Evolutionary conservation across 2,797 vertebrate species (phyloP).

Genomic region (Naso thynnoides): DNA sequence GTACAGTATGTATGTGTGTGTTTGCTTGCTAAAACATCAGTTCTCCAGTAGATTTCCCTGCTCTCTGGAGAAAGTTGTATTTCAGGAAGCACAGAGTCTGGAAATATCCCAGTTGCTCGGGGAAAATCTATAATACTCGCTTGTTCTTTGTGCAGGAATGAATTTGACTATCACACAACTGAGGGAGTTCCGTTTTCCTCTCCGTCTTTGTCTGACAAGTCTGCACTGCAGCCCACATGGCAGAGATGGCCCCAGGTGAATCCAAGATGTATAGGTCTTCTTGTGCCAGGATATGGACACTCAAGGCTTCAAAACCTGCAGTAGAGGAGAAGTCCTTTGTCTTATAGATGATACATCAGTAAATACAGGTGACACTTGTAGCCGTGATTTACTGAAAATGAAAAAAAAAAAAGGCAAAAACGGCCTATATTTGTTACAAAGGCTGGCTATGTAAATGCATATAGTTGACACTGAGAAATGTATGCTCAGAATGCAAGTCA

Average conservation of each 20-base stretch:
- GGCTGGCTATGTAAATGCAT: conserved; percentile 10
- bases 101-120: conserved; percentile 67
- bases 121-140: conserved; percentile 61
- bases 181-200: conserved; percentile 59
- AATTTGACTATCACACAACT: conserved; percentile 55
- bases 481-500: conserved; percentile 1
- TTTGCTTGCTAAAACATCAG: conserved; percentile 43
- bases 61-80: conserved; percentile 67
- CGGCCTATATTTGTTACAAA: conserved; percentile 14
- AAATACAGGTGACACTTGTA: conserved; percentile 19
- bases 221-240: conserved; percentile 35
- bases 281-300: conserved; percentile 40
- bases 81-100: conserved; percentile 66
- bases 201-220: conserved; percentile 62
- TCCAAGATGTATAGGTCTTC: conserved; percentile 42
- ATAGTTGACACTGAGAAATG: background rate
- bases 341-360: conserved; percentile 13
- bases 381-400: conserved; percentile 13
- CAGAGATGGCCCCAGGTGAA: conserved; percentile 54
- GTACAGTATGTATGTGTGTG: conserved; percentile 14
- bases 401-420: conserved; percentile 17
- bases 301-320: conserved; percentile 18
- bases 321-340: background rate
- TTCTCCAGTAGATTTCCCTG: conserved; percentile 49
- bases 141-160: conserved; percentile 60